Evolutionary conservation across 2,888 invertebrate genomes (phyloP).

Genomic region (Lissonota sp.): DNA sequence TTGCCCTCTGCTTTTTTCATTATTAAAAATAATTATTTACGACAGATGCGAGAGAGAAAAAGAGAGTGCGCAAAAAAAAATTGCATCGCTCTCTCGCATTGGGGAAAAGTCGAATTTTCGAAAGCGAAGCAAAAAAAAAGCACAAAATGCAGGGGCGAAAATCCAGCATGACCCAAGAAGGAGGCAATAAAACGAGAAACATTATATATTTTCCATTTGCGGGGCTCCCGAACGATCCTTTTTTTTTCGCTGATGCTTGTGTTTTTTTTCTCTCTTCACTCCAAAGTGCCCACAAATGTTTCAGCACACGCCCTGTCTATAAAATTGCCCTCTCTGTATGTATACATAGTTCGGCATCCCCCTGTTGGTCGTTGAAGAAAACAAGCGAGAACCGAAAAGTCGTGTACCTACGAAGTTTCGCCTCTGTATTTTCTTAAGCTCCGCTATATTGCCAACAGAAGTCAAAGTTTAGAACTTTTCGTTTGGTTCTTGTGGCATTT

Average conservation of each 20-base stretch:
- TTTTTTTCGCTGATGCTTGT: slow-evolving; percentile 43
- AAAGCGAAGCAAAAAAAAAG: slow-evolving; percentile 7
- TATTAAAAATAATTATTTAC: slow-evolving; percentile 10
- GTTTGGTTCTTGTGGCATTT: slow-evolving; percentile 59
- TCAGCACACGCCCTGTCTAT: slow-evolving; percentile 48
- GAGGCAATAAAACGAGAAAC: slow-evolving; percentile 55
- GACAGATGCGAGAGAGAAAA: not conserved
- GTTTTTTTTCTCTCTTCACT: slow-evolving; percentile 50
- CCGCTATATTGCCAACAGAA: slow-evolving; percentile 23
- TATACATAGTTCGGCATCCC: slow-evolving; percentile 1
- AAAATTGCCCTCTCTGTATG: not conserved
- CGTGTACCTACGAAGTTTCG: slow-evolving; percentile 42
- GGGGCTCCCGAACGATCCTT: slow-evolving; percentile 38
- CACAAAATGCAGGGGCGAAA: not conserved
- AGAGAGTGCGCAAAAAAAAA: slow-evolving; percentile 15
- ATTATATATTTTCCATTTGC: slow-evolving; percentile 14
- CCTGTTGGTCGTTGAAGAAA: slow-evolving; percentile 19
- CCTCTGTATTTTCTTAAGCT: slow-evolving; percentile 61
- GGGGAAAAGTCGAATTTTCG: slow-evolving; percentile 55
- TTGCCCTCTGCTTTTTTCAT: not conserved
- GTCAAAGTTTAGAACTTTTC: slow-evolving; percentile 29
- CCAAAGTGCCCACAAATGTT: slow-evolving; percentile 65
- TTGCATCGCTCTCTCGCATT: slow-evolving; percentile 11
- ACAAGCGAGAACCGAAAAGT: slow-evolving; percentile 24
- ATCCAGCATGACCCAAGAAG: slow-evolving; percentile 32